phyloP scores from a whole-genome alignment of 2,113 vertebrate species.

The Cebidichthys violaceus region DNA sequence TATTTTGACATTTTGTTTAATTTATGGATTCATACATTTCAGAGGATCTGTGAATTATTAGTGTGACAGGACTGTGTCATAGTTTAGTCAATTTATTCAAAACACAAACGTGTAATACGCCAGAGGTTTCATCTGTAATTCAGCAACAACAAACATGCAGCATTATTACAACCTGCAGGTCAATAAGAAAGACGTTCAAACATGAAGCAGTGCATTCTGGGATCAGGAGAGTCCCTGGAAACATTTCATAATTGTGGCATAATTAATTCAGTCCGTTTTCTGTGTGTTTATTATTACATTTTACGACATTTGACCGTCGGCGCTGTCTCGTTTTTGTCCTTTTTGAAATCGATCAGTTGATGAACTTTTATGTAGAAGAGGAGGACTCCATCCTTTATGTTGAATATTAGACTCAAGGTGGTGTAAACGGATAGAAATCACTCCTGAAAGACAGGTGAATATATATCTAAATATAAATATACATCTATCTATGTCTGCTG shows the following conservation, averaged over 20 bases:
- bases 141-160: neutral
- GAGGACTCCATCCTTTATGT: too few relatives aligned
- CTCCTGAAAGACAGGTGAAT: neutral
- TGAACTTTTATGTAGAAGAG: too few relatives aligned
- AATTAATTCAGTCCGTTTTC: too few relatives aligned
- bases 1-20: neutral
- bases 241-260: too few relatives aligned
- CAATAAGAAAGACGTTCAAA: neutral
- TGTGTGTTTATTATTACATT: too few relatives aligned
- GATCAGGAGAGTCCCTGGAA: neutral
- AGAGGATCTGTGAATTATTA: neutral
- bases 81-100: neutral
- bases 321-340: too few relatives aligned
- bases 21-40: neutral
- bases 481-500: neutral
- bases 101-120: neutral
- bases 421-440: neutral
- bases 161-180: neutral
- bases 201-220: slow-evolving; percentile 22
- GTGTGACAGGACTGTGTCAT: too few relatives aligned
- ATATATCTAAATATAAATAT: too few relatives aligned
- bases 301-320: too few relatives aligned
- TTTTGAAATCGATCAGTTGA: too few relatives aligned
- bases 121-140: neutral
- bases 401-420: neutral